Evolutionary conservation across 1,140 invertebrate species (phyloP), one percentile per base, ranked within the genome.

Genomic region (Chionoecetes opilio): DNA sequence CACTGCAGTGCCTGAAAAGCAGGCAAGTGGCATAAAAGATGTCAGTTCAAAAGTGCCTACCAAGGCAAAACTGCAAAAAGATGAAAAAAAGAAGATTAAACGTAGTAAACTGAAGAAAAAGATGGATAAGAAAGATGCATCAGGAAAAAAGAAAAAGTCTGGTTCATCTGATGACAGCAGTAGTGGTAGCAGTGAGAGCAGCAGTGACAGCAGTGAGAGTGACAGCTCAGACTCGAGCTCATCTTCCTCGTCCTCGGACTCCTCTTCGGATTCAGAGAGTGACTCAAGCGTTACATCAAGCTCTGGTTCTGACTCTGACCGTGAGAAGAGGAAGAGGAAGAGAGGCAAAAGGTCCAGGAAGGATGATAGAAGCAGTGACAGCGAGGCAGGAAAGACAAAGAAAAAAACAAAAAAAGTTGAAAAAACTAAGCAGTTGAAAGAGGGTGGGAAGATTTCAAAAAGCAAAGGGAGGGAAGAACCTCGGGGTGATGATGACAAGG

Each of bases 311-410:
- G 94, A 95, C 26, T 41, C 88, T 8, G 94, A 87, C 26, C 38
- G 75, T n/a, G 34, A 37, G 29, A 92, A 86, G 46, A 92, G 87
- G 82, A 92, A 95, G 38, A 95, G 46, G 41, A 92, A 92, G 94
- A 92, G 21, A 26, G 82, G 82, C 11, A 87, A 90, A n/a, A 5
- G n/a, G 46, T 63, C 75, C 26, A 91, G 90, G 26, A 86, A 32
- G 53, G 94, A 88, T 14, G 46, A 95, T 8, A 95, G 94, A 46
- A 95, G 94, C 82, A 95, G 94, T 92, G 94, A 95, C 34, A 95
- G 94, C 88, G 94, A 92, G 46, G 14, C 29, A 92, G 85, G 87
- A 32, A 95, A 95, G 46, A 32, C 17, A 37, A 95, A 92, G 37
- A 92, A 88, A 86, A 89, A 26, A 29, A 75, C 11, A 35, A 94